Evolutionary conservation across 2,113 vertebrate genomes (phyloP).

Genomic region (Scalopus aquaticus): DNA sequence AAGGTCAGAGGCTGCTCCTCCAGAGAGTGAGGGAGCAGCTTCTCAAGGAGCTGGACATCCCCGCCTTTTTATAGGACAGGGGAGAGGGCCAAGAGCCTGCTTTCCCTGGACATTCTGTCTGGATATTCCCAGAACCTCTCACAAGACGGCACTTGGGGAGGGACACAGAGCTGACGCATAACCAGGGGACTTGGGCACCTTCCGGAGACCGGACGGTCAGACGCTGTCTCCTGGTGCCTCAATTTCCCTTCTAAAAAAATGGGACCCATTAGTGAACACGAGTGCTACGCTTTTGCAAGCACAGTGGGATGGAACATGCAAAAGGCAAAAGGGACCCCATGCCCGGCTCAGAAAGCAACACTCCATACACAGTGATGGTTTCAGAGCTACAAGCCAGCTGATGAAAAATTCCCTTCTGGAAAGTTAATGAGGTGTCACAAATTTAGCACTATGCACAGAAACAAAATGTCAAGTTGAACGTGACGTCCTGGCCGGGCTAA

Average conservation of each 20-base stretch:
- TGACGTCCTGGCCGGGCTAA: accelerated
- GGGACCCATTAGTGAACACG: too few species aligned
- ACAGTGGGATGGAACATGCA: neutral
- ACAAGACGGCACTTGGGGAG: neutral
- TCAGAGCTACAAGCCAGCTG: neutral
- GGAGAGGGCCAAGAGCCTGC: neutral
- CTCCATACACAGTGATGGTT: neutral
- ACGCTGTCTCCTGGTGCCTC: neutral
- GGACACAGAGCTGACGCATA: neutral
- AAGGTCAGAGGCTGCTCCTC: neutral
- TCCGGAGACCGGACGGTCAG: neutral
- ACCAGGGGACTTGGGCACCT: neutral
- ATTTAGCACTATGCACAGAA: neutral
- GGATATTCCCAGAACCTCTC: neutral
- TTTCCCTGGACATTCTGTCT: neutral
- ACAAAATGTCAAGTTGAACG: accelerated
- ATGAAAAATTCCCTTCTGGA: neutral
- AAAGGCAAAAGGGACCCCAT: neutral
- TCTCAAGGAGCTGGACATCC: neutral
- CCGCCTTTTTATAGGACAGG: neutral
- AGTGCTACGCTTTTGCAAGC: neutral
- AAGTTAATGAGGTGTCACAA: neutral
- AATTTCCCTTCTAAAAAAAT: neutral
- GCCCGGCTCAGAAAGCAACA: neutral
- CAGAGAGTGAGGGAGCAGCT: neutral